Base-by-base conservation (phyloP, 2,888 invertebrate species). In the Macrostomum cliftonense region DNA sequence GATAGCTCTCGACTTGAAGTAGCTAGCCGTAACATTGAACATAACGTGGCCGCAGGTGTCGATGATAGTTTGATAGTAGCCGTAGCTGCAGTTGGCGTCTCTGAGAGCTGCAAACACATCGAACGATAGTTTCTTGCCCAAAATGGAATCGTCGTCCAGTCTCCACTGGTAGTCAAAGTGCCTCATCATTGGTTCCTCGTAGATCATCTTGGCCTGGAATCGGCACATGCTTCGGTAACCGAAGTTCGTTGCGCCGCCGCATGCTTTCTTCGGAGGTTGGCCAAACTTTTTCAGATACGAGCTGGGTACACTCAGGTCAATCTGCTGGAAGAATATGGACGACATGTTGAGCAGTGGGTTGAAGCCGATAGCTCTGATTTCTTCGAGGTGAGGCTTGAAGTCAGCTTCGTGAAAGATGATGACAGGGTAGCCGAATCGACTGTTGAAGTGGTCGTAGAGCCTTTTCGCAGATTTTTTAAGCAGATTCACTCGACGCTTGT, bases 161-260 rank as follows among this genome's bases (percentile, higher is more conserved):
- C 57, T 48, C 55, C 55, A 56, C n/a, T 46, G 47, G 42, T 54
- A 57, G 1, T 57, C 54, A 1, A 57, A 45, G 16, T 44, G 49
- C 12, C 39, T 21, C 2, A 57, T 42, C 13, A 56, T 54, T 12
- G 51, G 50, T 42, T 52, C 45, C 20, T 54, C 48, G 47, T 52
- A 57, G 12, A 57, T 50, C 2, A 16, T 37, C 39, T 51, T 54
- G 4, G 54, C 52, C 14, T 57, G 55, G 40, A 57, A 57, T 12
- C 57, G 50, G 39, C 57, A 57, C 57, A 57, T 57, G 37, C 55
- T 53, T 17, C 57, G 42, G 45, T 57, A 57, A 21, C 51, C 43
- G 11, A 57, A 46, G 4, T 13, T 12, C 39, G 53, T 53, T 5
- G 40, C 1, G 37, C 56, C 55, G 4, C 49, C 49, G 28, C 28